phyloP scores from a whole-genome alignment of 2,797 vertebrate species.

The Rousettus madagascariensis region DNA sequence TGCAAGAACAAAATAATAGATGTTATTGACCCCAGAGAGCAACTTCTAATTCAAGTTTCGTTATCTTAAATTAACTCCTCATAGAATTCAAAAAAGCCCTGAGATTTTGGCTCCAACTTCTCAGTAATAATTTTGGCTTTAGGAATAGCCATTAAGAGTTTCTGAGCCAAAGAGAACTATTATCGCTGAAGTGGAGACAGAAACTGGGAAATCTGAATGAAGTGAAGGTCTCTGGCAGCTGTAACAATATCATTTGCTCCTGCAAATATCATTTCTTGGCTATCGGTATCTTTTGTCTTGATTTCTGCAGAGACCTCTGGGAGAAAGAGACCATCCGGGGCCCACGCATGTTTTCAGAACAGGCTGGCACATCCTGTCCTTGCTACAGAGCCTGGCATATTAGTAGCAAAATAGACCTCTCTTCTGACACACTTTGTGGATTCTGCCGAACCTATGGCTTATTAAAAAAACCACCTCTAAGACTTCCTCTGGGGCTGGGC shows the following conservation, averaged over 20 bases:
- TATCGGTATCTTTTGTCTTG: slow-evolving; percentile 48
- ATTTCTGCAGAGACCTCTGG: slow-evolving; percentile 56
- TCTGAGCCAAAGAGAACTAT: background rate
- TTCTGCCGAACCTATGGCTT: slow-evolving; percentile 3
- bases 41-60: slow-evolving; percentile 29
- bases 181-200: background rate
- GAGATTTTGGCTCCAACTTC: background rate
- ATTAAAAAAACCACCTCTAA: background rate
- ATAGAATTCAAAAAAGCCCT: background rate
- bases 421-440: slow-evolving; percentile 67
- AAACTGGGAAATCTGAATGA: background rate
- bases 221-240: background rate
- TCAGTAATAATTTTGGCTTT: slow-evolving; percentile 29
- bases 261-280: slow-evolving; percentile 32
- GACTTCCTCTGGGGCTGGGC: slow-evolving; percentile 46
- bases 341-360: slow-evolving; percentile 69
- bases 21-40: background rate
- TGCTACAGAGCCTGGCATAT: slow-evolving; percentile 60
- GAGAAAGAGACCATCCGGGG: slow-evolving; percentile 14
- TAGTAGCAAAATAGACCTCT: slow-evolving; percentile 68
- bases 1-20: background rate
- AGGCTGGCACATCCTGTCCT: slow-evolving; percentile 70
- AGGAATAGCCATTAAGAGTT: slow-evolving; percentile 23
- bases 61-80: slow-evolving; percentile 38
- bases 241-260: slow-evolving; percentile 13